These are phyloP conservation scores for Micrasema longulum DNA, from an alignment of 1,140 invertebrate genomes.

Conservation along the genomic window DNA sequence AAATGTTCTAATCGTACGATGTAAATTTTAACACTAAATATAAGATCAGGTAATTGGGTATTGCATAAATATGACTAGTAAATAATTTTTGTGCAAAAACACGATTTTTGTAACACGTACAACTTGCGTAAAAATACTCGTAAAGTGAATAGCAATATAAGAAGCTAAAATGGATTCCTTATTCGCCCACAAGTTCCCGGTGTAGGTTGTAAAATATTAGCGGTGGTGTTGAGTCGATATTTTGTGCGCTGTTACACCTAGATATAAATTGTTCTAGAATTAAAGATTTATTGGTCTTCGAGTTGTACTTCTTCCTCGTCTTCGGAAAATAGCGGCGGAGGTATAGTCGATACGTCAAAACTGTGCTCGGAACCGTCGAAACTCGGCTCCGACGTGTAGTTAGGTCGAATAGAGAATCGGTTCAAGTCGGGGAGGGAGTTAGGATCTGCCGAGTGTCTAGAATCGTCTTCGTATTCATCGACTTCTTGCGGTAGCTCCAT, in stretches of 20 bases:
- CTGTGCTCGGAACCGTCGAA: conserved; percentile 72
- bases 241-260: conserved; percentile 15
- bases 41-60: not conserved
- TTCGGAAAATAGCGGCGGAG: conserved; percentile 74
- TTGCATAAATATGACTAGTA: not conserved
- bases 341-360: conserved; percentile 76
- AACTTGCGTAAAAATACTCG: not conserved
- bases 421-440: conserved; percentile 14
- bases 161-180: no score
- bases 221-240: not conserved
- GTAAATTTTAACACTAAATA: no score
- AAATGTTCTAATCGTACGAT: no score
- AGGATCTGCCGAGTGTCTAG: not conserved
- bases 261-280: conserved; percentile 16
- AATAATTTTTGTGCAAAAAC: no score
- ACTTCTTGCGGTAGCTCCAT: conserved; percentile 23
- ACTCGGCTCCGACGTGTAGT: conserved; percentile 50
- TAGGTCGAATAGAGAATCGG: conserved; percentile 27
- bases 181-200: no score
- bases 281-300: conserved; percentile 56
- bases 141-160: not conserved
- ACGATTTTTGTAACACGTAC: not conserved
- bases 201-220: not conserved
- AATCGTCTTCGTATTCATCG: conserved; percentile 26
- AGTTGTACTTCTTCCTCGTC: conserved; percentile 70